Conservation (phyloP, 2,888 invertebrate species). For the Troides aeacus region DNA sequence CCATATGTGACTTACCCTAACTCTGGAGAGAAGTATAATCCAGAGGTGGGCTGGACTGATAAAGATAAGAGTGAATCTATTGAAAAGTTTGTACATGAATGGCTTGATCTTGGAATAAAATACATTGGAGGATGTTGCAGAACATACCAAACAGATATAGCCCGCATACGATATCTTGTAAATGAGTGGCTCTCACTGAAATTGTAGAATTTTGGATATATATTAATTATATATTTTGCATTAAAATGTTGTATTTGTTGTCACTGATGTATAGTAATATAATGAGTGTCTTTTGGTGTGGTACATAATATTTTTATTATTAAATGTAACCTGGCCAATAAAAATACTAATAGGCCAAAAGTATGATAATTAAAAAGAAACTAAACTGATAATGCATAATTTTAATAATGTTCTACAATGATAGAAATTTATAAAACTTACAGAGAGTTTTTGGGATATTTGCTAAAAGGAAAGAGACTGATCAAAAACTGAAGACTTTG, state of each 20-base stretch:
- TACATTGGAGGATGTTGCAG: constrained; percentile 95
- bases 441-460: constrained; percentile 71
- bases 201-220: not conserved
- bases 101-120: constrained; percentile 88
- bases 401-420: no score
- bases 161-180: constrained; percentile 72
- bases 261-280: no score
- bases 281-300: no score
- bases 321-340: no score
- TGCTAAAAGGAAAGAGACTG: constrained; percentile 51
- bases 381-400: no score
- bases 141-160: constrained; percentile 88
- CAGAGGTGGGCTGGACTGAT: constrained; percentile 83
- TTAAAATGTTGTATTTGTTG: no score
- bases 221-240: no score
- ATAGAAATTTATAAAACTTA: constrained; percentile 34
- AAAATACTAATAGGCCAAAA: no score
- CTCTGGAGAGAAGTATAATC: constrained; percentile 88
- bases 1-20: constrained; percentile 95
- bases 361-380: no score
- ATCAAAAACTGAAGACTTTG: constrained; percentile 54
- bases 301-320: no score
- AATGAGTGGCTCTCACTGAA: constrained; percentile 41
- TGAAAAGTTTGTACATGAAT: constrained; percentile 84
- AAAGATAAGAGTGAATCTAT: constrained; percentile 83